phyloP scores from a whole-genome alignment of 2,113 vertebrate species.

The Speoplatyrhinus poulsoni region DNA sequence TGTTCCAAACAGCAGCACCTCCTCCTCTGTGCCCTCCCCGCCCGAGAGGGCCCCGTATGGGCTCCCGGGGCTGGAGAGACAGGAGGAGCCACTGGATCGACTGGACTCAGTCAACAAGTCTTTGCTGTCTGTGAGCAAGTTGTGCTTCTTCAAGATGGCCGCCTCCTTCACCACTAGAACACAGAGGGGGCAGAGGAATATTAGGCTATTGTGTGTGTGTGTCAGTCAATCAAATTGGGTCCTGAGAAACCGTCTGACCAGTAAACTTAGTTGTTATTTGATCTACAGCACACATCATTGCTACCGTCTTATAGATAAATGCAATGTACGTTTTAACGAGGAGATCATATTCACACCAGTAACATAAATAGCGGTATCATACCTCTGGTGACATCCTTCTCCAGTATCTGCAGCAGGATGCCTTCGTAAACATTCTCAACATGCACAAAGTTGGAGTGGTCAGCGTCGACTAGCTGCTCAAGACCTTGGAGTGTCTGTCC shows the following conservation, averaged over 20 bases:
- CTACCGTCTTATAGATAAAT: too few species aligned
- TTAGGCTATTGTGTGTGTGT: not conserved
- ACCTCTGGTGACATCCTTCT: slow-evolving; percentile 87
- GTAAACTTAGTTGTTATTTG: not conserved
- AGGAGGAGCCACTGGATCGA: slow-evolving; percentile 76
- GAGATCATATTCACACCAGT: not conserved
- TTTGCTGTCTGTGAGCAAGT: slow-evolving; percentile 84
- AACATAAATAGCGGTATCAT: slow-evolving; percentile 15
- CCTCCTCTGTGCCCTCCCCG: not conserved
- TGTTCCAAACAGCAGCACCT: not conserved
- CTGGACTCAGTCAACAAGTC: slow-evolving; percentile 82
- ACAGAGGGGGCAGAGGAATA: slow-evolving; percentile 21
- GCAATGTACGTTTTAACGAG: too few species aligned
- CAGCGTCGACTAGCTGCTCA: slow-evolving; percentile 82
- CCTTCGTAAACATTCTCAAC: slow-evolving; percentile 90
- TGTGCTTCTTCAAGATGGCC: slow-evolving; percentile 84
- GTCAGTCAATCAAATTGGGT: too few species aligned
- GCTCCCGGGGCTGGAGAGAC: slow-evolving; percentile 78
- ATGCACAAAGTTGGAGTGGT: slow-evolving; percentile 84
- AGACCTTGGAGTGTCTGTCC: slow-evolving; percentile 85
- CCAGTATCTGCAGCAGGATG: slow-evolving; percentile 82
- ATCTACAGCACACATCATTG: too few species aligned
- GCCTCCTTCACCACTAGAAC: slow-evolving; percentile 89
- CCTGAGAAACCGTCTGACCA: not conserved
- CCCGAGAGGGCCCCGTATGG: slow-evolving; percentile 51